Conservation (phyloP, 2,113 vertebrate genomes). For the Perca fluviatilis region DNA sequence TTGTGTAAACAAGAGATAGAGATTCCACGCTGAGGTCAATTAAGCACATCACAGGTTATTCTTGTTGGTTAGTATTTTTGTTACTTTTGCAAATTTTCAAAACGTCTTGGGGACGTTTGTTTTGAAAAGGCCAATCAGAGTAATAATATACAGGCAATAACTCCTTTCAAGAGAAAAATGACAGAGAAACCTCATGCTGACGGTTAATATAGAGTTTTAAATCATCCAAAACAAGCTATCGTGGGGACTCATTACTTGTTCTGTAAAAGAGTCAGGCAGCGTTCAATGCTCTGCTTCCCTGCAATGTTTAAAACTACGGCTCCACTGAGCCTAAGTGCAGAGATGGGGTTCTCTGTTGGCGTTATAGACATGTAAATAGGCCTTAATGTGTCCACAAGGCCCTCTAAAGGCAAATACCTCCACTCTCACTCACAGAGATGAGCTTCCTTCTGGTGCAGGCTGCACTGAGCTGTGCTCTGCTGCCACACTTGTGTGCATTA, state of each 20-base stretch:
- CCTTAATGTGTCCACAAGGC: slow-evolving; percentile 85
- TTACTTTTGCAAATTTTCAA: neutral
- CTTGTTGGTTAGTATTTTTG: neutral
- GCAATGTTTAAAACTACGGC: slow-evolving; percentile 81
- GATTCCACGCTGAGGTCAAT: slow-evolving; percentile 48
- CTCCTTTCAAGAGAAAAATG: slow-evolving; percentile 23
- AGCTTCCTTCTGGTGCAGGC: slow-evolving; percentile 63
- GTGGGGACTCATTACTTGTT: slow-evolving; percentile 77
- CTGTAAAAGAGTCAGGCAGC: slow-evolving; percentile 66
- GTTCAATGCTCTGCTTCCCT: slow-evolving; percentile 71
- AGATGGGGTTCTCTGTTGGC: slow-evolving; percentile 74
- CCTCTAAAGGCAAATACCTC: slow-evolving; percentile 84
- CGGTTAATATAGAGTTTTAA: slow-evolving; percentile 66
- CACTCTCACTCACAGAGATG: slow-evolving; percentile 73
- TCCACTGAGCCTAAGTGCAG: slow-evolving; percentile 80
- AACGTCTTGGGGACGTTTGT: neutral
- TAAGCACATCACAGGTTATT: slow-evolving; percentile 36
- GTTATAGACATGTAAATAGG: slow-evolving; percentile 85
- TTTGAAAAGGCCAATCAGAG: slow-evolving; percentile 9
- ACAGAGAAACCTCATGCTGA: slow-evolving; percentile 36
- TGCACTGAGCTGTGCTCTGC: slow-evolving; percentile 49
- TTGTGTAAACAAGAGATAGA: slow-evolving; percentile 51
- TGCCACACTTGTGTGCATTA: slow-evolving; percentile 35
- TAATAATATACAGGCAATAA: neutral
- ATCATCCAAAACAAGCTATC: slow-evolving; percentile 83